Conservation (phyloP, 2,888 invertebrate species). For the Kryphioiulus occultus region DNA sequence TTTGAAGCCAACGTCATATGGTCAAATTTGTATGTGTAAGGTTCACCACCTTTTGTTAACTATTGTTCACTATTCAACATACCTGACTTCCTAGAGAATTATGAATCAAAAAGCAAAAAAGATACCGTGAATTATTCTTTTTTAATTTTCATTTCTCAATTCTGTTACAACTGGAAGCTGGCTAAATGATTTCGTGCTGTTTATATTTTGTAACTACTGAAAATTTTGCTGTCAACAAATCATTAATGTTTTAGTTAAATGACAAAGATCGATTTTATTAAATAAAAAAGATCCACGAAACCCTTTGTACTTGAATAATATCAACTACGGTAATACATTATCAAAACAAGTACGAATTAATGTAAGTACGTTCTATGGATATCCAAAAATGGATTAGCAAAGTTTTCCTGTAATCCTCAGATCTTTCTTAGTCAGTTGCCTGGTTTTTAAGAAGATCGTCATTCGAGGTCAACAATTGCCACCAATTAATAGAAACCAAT, state of each 20-base stretch:
- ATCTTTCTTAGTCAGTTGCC: constrained; percentile 29
- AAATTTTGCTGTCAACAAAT: no score
- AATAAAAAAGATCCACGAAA: not conserved
- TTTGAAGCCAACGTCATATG: no score
- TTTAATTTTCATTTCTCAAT: no score
- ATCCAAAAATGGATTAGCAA: constrained; percentile 11
- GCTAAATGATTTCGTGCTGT: no score
- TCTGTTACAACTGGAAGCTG: no score
- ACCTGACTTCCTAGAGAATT: no score
- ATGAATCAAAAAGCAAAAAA: no score
- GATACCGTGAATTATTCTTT: no score
- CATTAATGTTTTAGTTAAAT: not conserved
- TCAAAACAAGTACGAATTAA: not conserved
- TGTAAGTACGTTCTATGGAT: not conserved
- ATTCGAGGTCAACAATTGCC: constrained; percentile 14
- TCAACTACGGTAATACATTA: not conserved
- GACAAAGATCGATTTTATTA: not conserved
- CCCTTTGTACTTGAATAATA: not conserved
- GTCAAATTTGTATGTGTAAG: no score
- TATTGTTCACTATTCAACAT: no score
- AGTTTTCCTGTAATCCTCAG: constrained; percentile 33
- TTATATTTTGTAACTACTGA: no score
- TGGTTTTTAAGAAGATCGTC: constrained; percentile 43
- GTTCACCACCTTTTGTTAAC: no score
- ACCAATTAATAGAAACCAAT: not conserved